Evolutionary conservation across 2,888 invertebrate species (phyloP).

Genomic region (Andrena bicolor): DNA sequence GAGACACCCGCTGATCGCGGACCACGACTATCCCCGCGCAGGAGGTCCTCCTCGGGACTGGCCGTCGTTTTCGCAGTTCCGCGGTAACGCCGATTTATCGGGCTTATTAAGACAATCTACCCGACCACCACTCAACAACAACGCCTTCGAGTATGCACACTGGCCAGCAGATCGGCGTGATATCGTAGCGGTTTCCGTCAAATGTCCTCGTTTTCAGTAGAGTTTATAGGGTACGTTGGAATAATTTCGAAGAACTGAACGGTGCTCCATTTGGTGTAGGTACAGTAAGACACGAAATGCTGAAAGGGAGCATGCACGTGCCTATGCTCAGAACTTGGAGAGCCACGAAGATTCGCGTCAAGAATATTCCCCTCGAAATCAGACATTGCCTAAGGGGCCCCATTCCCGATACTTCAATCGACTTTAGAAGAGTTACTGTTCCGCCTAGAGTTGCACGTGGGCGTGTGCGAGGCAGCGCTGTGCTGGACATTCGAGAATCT

Average conservation of each 20-base stretch:
- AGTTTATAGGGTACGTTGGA: constrained; percentile 38
- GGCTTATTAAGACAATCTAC: constrained; percentile 74
- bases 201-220: constrained; percentile 38
- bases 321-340: too few relatives aligned
- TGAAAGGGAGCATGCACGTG: too few relatives aligned
- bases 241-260: neutral
- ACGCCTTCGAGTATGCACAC: constrained; percentile 47
- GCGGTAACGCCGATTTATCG: constrained; percentile 75
- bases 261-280: neutral
- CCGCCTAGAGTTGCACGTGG: constrained; percentile 17
- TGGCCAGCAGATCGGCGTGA: constrained; percentile 14
- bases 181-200: constrained; percentile 30
- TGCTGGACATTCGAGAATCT: constrained; percentile 39
- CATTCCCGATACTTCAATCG: constrained; percentile 35
- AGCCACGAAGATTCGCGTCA: too few relatives aligned
- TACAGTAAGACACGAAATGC: too few relatives aligned
- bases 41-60: constrained; percentile 67
- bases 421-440: constrained; percentile 38
- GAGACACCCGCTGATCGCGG: constrained; percentile 78
- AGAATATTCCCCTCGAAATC: neutral
- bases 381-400: neutral
- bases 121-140: constrained; percentile 50
- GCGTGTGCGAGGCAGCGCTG: constrained; percentile 26
- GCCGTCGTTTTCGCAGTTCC: constrained; percentile 66
- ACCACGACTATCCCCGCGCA: constrained; percentile 61